phyloP scores from a whole-genome alignment of 1,140 invertebrate species.

The Aplysia californica region DNA sequence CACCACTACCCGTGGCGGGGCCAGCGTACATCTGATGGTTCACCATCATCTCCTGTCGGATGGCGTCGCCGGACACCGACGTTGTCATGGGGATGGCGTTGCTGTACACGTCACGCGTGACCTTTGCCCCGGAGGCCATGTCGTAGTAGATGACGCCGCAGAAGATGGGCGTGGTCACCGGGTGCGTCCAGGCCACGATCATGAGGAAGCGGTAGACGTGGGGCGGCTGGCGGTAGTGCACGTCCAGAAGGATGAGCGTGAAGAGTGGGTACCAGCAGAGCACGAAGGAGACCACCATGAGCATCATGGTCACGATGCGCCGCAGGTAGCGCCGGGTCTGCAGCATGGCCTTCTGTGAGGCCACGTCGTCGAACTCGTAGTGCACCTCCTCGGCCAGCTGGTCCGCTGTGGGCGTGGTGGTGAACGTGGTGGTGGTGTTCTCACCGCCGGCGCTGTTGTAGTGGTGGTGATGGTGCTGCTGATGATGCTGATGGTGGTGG shows the following conservation, averaged over 20 bases:
- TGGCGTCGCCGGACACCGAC: conserved; percentile 28
- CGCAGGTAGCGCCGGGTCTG: conserved; percentile 43
- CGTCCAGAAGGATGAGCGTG: conserved; percentile 78
- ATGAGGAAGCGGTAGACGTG: conserved; percentile 50
- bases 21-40: no score
- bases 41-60: conserved; percentile 19
- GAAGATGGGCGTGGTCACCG: conserved; percentile 56
- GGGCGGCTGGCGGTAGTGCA: conserved; percentile 44
- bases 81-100: conserved; percentile 35
- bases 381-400: conserved; percentile 79
- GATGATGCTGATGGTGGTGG: no score
- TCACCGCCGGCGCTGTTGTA: conserved; percentile 29
- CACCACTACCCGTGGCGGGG: neutral
- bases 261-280: conserved; percentile 91
- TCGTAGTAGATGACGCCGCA: conserved; percentile 57
- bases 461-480: no score
- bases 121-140: conserved; percentile 34
- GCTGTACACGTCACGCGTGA: conserved; percentile 40
- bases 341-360: conserved; percentile 22
- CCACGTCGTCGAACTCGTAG: conserved; percentile 66
- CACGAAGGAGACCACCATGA: conserved; percentile 85
- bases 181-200: conserved; percentile 68
- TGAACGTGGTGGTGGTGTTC: conserved; percentile 8
- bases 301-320: conserved; percentile 44
- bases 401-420: no score